phyloP scores from a whole-genome alignment of 2,113 vertebrate species.

The Vireo altiloquus region DNA sequence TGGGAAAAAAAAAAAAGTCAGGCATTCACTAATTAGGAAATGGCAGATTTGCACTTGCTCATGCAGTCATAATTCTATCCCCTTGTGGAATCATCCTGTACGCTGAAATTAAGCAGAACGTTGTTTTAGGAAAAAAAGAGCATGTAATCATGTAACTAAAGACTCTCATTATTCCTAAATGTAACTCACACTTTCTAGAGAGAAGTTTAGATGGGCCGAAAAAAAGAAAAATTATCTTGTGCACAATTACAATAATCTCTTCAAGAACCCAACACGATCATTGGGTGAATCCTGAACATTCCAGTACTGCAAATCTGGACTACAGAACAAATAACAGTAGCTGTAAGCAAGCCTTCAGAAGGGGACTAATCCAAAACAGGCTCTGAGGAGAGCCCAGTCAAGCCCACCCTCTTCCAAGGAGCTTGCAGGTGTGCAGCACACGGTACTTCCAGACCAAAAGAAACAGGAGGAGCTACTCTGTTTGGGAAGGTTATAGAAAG shows the following conservation, averaged over 20 bases:
- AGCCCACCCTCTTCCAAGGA: neutral
- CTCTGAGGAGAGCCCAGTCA: neutral
- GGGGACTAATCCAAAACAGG: neutral
- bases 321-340: neutral
- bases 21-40: neutral
- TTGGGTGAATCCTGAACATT: neutral
- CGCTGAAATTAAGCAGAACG: neutral
- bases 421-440: neutral
- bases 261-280: neutral
- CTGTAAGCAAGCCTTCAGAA: neutral
- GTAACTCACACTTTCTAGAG: neutral
- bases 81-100: neutral
- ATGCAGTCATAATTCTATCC: neutral
- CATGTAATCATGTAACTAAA: neutral
- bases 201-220: neutral
- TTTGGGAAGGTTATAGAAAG: neutral
- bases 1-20: neutral
- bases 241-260: neutral
- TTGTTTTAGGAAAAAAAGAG: neutral
- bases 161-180: neutral
- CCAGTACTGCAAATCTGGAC: neutral
- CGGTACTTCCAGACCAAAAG: neutral
- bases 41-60: neutral
- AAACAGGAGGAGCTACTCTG: neutral
- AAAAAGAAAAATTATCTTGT: neutral